Evolutionary conservation across 1,140 invertebrate genomes (phyloP).

Genomic region (Aphis gossypii): DNA sequence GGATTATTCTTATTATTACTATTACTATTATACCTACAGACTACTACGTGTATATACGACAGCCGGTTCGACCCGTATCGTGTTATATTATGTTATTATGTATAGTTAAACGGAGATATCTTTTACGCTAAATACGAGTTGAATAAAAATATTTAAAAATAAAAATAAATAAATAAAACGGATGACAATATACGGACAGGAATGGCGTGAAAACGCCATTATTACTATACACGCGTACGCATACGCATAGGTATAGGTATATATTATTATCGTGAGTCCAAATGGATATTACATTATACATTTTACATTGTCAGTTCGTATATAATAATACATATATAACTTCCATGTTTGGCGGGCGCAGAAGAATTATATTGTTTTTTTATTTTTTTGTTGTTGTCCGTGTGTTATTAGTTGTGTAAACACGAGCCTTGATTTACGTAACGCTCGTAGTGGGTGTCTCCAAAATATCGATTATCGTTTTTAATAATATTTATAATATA

Average conservation of each 20-base stretch:
- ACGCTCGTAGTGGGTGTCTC: background rate
- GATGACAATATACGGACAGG: background rate
- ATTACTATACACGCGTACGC: background rate
- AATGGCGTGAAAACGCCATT: background rate
- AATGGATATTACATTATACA: background rate
- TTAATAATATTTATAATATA: background rate
- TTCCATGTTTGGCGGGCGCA: background rate
- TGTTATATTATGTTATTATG: background rate
- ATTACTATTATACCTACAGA: background rate
- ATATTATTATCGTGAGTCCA: background rate
- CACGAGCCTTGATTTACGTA: background rate
- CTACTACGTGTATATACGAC: background rate
- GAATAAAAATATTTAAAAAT: slow-evolving; percentile 8
- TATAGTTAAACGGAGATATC: background rate
- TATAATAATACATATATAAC: background rate
- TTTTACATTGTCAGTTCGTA: background rate
- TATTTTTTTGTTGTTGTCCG: background rate
- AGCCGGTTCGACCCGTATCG: background rate
- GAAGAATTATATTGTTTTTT: background rate
- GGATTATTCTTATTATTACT: background rate
- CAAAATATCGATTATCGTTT: slow-evolving; percentile 2
- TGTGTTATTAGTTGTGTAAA: background rate
- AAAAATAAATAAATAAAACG: background rate
- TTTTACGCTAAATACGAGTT: background rate
- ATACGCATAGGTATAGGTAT: background rate